Base-by-base conservation (phyloP, 2,888 invertebrate genomes). In the Sisyra terminalis region DNA sequence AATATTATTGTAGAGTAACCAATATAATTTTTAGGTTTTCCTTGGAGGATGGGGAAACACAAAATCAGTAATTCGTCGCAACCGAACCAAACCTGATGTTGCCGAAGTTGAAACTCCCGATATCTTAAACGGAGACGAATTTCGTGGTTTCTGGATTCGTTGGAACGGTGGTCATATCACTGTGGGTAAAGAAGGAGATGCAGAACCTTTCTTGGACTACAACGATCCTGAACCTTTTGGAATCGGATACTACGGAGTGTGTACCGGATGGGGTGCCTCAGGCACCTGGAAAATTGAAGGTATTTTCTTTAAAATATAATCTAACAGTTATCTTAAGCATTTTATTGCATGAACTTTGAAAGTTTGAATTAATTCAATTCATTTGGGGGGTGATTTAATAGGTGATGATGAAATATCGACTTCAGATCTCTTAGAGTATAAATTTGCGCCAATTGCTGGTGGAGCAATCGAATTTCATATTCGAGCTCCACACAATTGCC, bases 11-110 rank as follows among this genome's bases (percentile, higher is more conserved):
- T 7, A 7, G 7, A 24, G 24, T 5, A 24, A 24, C 24, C 7
- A 24, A 34, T 34, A 8, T 14, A 2, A 2, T 17, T 37, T 7
- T 2, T 56, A 77, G 77, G 58, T 90, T 42, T 84, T 89, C 64
- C 70, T 92, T 52, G 90, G 90, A 18, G 89, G 89, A 24, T 92
- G 89, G 90, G 73, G 73, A 16, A 89, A 90, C 61, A 66, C 72
- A 47, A 87, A 85, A 63, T 85, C 84, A 29, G 80, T 85, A 1
- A 84, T 87, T 56, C 77, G 88, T 45, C 78, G 74, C 55, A 84
- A 88, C 64, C 72, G 73, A 56, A 65, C 73, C 46, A 75, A 85
- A 60, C 84, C 86, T 3, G 84, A 85, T 42, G 76, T 75, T 47
- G 74, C 70, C 9, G 75, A 78, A 58, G 68, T 66, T 4, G 72